Evolutionary conservation across 2,113 vertebrate genomes (phyloP).

Genomic region (Galbula dea): DNA sequence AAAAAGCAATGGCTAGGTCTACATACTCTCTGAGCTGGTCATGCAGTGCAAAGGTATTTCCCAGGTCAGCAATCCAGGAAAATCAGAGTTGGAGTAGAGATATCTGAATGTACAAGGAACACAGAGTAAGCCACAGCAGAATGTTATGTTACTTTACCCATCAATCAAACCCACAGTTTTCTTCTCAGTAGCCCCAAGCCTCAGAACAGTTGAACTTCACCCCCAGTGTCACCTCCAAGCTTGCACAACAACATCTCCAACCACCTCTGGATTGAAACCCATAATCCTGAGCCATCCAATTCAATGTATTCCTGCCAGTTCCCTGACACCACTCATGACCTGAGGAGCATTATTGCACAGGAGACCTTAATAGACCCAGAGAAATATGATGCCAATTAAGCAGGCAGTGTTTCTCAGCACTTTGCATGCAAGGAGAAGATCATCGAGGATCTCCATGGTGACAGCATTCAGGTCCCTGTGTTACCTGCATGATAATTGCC

Average conservation of each 20-base stretch:
- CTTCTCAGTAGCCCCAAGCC: neutral
- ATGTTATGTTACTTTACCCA: rapidly evolving
- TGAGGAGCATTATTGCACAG: neutral
- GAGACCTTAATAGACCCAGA: neutral
- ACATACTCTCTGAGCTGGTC: neutral
- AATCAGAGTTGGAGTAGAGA: neutral
- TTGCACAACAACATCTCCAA: neutral
- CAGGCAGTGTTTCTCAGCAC: neutral
- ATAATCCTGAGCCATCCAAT: rapidly evolving
- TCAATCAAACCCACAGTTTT: rapidly evolving
- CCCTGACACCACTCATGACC: neutral
- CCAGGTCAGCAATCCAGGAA: neutral
- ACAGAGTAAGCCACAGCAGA: neutral
- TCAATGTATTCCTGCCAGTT: neutral
- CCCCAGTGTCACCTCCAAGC: neutral
- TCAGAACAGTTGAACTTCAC: neutral
- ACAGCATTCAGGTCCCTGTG: neutral
- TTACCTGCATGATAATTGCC: neutral
- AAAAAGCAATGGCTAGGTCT: neutral
- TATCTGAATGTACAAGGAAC: rapidly evolving
- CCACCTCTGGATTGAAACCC: neutral
- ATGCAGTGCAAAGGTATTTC: neutral
- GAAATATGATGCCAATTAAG: neutral
- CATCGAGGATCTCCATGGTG: constrained; percentile 31
- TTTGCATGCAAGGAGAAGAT: neutral